Conservation (phyloP, 2,888 invertebrate species). For the Drosophila leonis region DNA sequence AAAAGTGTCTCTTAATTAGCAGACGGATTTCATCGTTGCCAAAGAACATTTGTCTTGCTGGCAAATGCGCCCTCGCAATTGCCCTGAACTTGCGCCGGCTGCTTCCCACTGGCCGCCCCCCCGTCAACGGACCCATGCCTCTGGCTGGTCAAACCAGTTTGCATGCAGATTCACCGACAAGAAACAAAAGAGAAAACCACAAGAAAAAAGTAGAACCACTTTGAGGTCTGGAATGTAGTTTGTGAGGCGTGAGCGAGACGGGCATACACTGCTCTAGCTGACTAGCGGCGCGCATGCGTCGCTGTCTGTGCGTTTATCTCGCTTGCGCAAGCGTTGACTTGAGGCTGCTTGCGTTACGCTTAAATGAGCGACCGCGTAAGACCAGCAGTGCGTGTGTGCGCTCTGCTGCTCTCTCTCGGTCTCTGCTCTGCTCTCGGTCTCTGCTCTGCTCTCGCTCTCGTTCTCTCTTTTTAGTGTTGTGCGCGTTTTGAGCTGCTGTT, state of each 20-base stretch:
- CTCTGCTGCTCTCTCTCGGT: neutral
- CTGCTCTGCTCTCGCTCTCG: slow-evolving; percentile 1
- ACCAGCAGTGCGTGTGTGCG: slow-evolving; percentile 66
- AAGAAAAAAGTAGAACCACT: slow-evolving; percentile 11
- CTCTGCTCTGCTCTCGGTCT: neutral
- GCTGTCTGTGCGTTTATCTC: slow-evolving; percentile 49
- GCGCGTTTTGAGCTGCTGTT: slow-evolving; percentile 23
- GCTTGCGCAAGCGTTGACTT: slow-evolving; percentile 34
- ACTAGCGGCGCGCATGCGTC: slow-evolving; percentile 61
- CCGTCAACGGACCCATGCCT: neutral
- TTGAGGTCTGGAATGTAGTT: slow-evolving; percentile 33
- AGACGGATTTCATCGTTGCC: slow-evolving; percentile 14
- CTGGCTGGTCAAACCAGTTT: slow-evolving; percentile 74
- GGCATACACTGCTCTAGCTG: slow-evolving; percentile 17
- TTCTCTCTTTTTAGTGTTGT: neutral
- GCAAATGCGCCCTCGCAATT: slow-evolving; percentile 48
- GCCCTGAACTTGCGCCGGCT: slow-evolving; percentile 45
- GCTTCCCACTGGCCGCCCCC: neutral
- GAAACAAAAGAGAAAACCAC: slow-evolving; percentile 14
- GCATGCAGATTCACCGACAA: slow-evolving; percentile 49
- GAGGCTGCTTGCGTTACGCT: slow-evolving; percentile 79
- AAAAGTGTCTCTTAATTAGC: slow-evolving; percentile 34
- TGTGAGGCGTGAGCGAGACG: slow-evolving; percentile 37
- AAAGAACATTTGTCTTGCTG: slow-evolving; percentile 40
- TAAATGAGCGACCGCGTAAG: slow-evolving; percentile 76